Conservation (phyloP, 2,113 vertebrate genomes). For the Alosa alosa region DNA sequence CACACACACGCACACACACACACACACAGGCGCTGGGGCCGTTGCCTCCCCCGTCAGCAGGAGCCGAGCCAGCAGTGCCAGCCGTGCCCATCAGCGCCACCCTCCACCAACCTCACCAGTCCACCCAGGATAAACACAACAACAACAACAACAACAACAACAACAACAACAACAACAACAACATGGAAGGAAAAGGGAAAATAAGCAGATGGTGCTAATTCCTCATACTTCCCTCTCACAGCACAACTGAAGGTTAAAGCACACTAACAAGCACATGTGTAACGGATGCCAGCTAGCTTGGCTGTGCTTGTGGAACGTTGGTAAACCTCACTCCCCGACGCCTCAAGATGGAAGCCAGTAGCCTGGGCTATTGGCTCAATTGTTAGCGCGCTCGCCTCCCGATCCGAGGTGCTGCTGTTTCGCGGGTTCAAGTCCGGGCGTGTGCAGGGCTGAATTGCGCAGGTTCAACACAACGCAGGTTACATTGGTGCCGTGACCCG, state of each 20-base stretch:
- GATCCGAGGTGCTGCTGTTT: too few relatives aligned
- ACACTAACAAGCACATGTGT: background rate
- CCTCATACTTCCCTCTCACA: background rate
- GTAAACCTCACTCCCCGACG: too few relatives aligned
- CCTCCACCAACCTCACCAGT: background rate
- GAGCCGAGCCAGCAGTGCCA: background rate
- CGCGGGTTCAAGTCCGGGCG: too few relatives aligned
- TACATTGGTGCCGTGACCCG: too few relatives aligned
- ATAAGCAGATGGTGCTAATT: background rate
- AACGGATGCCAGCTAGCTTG: too few relatives aligned
- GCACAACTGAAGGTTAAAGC: background rate
- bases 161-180: background rate
- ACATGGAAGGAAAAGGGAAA: background rate
- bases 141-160: too few relatives aligned
- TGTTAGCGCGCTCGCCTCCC: too few relatives aligned
- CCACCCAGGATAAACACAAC: background rate
- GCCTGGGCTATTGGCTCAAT: too few relatives aligned
- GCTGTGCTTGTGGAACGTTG: too few relatives aligned
- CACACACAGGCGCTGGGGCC: background rate
- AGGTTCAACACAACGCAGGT: too few relatives aligned
- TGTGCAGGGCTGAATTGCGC: too few relatives aligned
- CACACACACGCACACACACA: constrained; percentile 33
- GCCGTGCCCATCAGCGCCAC: background rate
- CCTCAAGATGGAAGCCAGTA: too few relatives aligned
- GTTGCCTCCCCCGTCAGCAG: background rate